Evolutionary conservation across 2,797 vertebrate genomes (phyloP).

Genomic region (Peromyscus eremicus): DNA sequence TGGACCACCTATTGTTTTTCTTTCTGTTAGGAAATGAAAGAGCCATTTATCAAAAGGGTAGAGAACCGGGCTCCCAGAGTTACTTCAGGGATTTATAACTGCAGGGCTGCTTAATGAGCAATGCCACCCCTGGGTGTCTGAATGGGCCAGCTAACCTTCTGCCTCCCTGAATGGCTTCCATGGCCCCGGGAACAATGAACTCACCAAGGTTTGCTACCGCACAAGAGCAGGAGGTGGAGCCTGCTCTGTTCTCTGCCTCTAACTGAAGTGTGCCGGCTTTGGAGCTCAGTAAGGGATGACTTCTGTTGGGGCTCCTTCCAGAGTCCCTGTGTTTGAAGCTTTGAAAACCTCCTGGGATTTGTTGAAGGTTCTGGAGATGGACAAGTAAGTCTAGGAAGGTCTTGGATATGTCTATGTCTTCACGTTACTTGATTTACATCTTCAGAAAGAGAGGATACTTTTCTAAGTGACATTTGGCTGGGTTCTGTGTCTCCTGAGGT

Average conservation of each 20-base stretch:
- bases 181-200: conserved; percentile 26
- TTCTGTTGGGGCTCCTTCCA: background rate
- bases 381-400: conserved; percentile 36
- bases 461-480: background rate
- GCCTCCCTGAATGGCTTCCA: background rate
- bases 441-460: background rate
- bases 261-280: background rate
- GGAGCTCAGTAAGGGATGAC: background rate
- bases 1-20: conserved; percentile 45
- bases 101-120: conserved; percentile 47
- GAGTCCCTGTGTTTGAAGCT: background rate
- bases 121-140: background rate
- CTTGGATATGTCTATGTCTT: background rate
- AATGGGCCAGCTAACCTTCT: background rate
- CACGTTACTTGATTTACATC: background rate
- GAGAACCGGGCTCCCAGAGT: background rate
- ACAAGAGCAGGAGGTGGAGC: conserved; percentile 55
- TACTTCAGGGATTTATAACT: conserved; percentile 20
- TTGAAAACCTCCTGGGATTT: background rate
- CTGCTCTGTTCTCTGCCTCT: background rate
- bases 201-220: background rate
- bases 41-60: conserved; percentile 27
- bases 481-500: background rate
- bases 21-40: conserved; percentile 69
- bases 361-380: background rate